Conservation (phyloP, 1,140 invertebrate species). For the Phortica variegata region DNA sequence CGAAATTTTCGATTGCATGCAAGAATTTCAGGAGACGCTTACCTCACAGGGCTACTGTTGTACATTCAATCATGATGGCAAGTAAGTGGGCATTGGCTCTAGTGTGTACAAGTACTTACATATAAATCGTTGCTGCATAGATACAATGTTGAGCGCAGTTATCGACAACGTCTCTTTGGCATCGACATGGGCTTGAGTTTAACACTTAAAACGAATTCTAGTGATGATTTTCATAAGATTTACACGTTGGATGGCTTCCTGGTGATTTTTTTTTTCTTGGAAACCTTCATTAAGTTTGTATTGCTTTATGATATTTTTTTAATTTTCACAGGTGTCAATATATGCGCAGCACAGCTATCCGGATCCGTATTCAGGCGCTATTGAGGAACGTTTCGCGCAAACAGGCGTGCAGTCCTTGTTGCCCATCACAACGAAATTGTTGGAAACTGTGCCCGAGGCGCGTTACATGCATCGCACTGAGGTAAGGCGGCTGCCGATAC, state of each 20-base stretch:
- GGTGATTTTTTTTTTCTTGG: conserved; percentile 27
- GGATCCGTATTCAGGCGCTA: conserved; percentile 34
- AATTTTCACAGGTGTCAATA: conserved; percentile 27
- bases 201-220: conserved; percentile 40
- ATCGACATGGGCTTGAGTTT: conserved; percentile 51
- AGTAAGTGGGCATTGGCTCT: conserved; percentile 5
- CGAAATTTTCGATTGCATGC: conserved; percentile 24
- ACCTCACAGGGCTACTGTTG: conserved; percentile 39
- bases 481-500: conserved; percentile 17
- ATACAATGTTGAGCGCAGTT: conserved; percentile 21
- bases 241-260: conserved; percentile 43
- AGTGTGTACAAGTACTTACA: background rate
- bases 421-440: conserved; percentile 29
- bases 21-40: conserved; percentile 27
- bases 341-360: conserved; percentile 30
- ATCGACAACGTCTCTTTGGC: conserved; percentile 31
- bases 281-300: background rate
- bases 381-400: conserved; percentile 25
- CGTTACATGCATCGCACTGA: conserved; percentile 24
- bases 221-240: conserved; percentile 48
- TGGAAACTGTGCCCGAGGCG: conserved; percentile 36
- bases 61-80: conserved; percentile 36
- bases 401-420: conserved; percentile 24
- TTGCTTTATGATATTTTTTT: background rate
- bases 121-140: conserved; percentile 9